Evolutionary conservation across 2,113 vertebrate genomes (phyloP), one percentile per base, ranked within the genome.

Genomic region (Pachypanchax playfairii): DNA sequence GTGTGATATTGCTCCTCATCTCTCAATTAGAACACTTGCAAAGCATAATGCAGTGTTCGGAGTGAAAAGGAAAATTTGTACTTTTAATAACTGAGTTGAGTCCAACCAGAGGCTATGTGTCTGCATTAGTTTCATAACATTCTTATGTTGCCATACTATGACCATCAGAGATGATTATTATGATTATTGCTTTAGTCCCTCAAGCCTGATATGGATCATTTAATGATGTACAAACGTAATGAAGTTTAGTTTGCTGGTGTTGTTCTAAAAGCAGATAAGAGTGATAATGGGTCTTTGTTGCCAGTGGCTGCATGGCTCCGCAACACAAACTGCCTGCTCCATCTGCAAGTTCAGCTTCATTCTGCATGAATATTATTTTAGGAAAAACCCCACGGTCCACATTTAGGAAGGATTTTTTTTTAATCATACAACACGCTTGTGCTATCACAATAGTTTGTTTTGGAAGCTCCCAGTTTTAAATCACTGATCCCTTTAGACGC

Each of bases 1-100:
- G 81, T 87, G 83, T 81, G 83, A 89, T 85, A 84, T 86, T 88
- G 77, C 70, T 50, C 72, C 61, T 87, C 84, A 86, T 87, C 65
- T 83, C 81, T 88, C 81, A 85, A 87, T 90, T 83, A 87, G 41
- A 80, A 68, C 76, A 67, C 54, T 79, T 73, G 62, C 51, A 21
- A 56, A 66, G 39, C 60, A 41, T 66, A 73, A 60, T 60, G 49
- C 57, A 41, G 29, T 63, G 50, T 69, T 57, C 64, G 54, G 26
- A 53, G 56, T 51, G 25, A 61, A 20, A 18, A 57, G 22, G 44
- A 54, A 66, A 22, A 63, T 31, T 35, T 57, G 41, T 73, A 60
- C 51, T 65, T 58, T 52, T 63, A 76, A 70, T 61, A 50, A 65
- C 66, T 82, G 49, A 46, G 35, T 83, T 60, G 49, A 15, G 24